Percentiles rank a stretch among this genome's conserved stretches.
phyloP scores from a whole-genome alignment of 2,113 vertebrate species.

The Ibidorhyncha struthersii region DNA sequence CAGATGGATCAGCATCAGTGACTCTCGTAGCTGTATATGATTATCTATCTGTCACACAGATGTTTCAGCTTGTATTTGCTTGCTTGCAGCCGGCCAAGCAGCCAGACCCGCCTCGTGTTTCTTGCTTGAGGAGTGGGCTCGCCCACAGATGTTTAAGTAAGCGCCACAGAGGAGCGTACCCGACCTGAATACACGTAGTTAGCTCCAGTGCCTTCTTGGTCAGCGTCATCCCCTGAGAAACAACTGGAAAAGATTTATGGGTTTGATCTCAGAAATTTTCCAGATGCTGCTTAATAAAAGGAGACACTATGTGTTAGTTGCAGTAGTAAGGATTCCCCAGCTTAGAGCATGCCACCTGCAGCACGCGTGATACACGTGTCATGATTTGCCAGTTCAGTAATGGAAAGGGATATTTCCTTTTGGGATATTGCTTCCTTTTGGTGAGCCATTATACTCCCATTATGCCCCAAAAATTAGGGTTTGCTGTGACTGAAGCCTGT shows the following conservation, averaged over 20 bases:
- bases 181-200: background rate
- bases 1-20: conserved; percentile 57
- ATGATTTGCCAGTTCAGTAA: background rate
- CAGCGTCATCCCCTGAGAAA: background rate
- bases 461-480: background rate
- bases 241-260: background rate
- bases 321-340: background rate
- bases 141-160: conserved; percentile 54
- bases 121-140: background rate
- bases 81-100: conserved; percentile 37
- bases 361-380: background rate
- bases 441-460: background rate
- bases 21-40: conserved; percentile 27
- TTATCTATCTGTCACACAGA: conserved; percentile 77
- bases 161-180: background rate
- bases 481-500: background rate
- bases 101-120: conserved; percentile 7
- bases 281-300: background rate
- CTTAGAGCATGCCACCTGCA: background rate
- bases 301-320: background rate
- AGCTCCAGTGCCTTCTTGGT: conserved; percentile 1
- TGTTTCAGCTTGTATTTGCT: conserved; percentile 67
- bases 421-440: background rate
- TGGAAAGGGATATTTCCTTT: background rate
- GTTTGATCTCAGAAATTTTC: background rate